Base-by-base conservation (phyloP, 2,797 vertebrate species). In the Rhodeus uyekii region DNA sequence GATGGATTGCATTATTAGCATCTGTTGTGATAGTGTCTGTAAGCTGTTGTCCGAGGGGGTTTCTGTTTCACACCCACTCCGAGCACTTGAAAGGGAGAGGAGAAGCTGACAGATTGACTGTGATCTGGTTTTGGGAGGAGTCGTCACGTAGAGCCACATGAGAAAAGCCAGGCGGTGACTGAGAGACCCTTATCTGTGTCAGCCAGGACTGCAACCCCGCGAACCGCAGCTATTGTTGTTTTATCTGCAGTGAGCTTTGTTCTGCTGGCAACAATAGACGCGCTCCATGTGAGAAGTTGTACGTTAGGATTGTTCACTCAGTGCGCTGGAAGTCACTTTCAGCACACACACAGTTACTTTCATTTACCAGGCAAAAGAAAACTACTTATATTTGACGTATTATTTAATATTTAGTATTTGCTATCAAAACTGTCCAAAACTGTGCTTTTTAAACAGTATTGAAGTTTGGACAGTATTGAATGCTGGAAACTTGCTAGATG, bases 181-280 rank as follows among this genome's bases (percentile, higher is more conserved):
- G 72, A 4, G 27, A 69, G 48, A 72, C 50, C 34, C 80, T 86
- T 77, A 80, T 86, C 81, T 83, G 55, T 24, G 19, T n/a, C 18
- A 69, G 53, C 50, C 76, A 82, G 68, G 36, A 48, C 60, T 61
- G 48, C 74, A 78, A 34, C 12, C 42, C 32, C 6, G n/a, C 18
- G 9, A 64, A 34, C 24, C 9, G 24, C 29, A 2, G 72, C 60
- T 61, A 60, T 83, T 81, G 72, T 72, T 71, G 63, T 81, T 83
- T 80, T 72, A 83, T 77, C 71, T 50, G 81, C 34, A 65, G 18
- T 50, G 36, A 39, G 64, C 77, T 86, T 71, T 77, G 61, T 76
- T 67, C 48, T 55, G 42, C 53, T 55, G 55, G 71, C 39, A 69
- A 83, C 50, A 83, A 78, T 77, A 71, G 76, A 75, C 78, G 8